These are phyloP conservation scores for Fragum whitleyi DNA, from an alignment of 2,888 invertebrate species.

Conservation along the genomic window DNA sequence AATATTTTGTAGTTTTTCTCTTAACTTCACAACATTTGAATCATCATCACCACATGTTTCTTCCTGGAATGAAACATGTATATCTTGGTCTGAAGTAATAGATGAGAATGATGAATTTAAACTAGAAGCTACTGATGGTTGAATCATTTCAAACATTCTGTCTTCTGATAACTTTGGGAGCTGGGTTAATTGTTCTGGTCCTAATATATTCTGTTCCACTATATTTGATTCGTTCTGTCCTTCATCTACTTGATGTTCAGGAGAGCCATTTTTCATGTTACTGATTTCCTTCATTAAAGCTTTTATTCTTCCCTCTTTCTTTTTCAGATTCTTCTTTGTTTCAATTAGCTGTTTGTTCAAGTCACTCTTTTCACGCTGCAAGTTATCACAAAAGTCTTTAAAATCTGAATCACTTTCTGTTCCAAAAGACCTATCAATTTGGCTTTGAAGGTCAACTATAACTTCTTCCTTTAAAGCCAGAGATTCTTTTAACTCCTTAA, in stretches of 20 bases:
- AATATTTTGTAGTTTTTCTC: slow-evolving; percentile 33
- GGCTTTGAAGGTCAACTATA: slow-evolving; percentile 30
- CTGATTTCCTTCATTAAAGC: slow-evolving; percentile 35
- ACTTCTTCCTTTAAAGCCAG: slow-evolving; percentile 37
- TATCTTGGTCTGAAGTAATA: slow-evolving; percentile 33
- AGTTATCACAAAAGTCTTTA: slow-evolving; percentile 48
- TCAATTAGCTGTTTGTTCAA: slow-evolving; percentile 25
- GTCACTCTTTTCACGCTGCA: slow-evolving; percentile 47
- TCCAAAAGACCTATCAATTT: neutral
- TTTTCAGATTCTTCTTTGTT: slow-evolving; percentile 32
- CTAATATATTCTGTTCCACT: neutral
- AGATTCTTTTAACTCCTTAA: slow-evolving; percentile 21
- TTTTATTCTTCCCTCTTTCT: slow-evolving; percentile 45
- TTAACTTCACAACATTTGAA: slow-evolving; percentile 20
- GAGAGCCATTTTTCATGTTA: neutral
- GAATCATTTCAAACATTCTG: neutral
- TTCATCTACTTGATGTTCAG: neutral
- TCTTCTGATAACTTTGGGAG: neutral
- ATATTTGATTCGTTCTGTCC: neutral
- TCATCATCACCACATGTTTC: neutral
- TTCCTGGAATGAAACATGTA: neutral
- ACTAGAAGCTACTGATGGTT: slow-evolving; percentile 37
- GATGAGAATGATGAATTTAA: slow-evolving; percentile 57
- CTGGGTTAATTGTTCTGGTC: neutral
- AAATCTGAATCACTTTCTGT: slow-evolving; percentile 38